These are phyloP conservation scores for Lutjanus campechanus DNA, from an alignment of 2,797 vertebrate genomes.

Conservation along the genomic window DNA sequence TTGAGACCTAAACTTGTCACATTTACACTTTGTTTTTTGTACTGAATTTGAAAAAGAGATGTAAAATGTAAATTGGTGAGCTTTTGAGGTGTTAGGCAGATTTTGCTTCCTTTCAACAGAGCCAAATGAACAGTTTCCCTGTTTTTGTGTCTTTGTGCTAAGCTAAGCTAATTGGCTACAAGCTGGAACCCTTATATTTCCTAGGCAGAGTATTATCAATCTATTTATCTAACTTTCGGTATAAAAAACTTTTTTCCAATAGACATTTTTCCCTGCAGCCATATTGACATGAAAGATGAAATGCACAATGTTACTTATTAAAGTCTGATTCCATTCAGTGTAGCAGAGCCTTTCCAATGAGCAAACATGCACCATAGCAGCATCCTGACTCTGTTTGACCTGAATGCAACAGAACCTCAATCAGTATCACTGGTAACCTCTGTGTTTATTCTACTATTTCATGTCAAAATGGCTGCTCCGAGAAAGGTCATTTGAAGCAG, in stretches of 20 bases:
- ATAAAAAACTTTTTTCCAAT: too few species aligned
- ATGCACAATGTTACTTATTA: too few species aligned
- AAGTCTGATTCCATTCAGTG: too few species aligned
- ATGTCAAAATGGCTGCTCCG: too few species aligned
- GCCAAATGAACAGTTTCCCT: neutral
- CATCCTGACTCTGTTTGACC: too few species aligned
- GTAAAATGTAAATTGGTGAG: neutral
- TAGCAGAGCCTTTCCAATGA: too few species aligned
- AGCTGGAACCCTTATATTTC: constrained; percentile 8
- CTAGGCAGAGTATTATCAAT: neutral
- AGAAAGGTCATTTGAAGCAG: neutral
- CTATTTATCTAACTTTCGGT: neutral
- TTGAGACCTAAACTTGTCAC: neutral
- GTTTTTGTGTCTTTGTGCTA: neutral
- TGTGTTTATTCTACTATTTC: too few species aligned
- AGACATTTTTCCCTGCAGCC: too few species aligned
- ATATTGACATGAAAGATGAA: too few species aligned
- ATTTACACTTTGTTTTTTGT: neutral
- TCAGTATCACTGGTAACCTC: too few species aligned
- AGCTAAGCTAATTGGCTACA: constrained; percentile 7
- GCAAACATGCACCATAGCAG: too few species aligned
- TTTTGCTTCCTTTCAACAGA: neutral
- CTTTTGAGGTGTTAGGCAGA: neutral
- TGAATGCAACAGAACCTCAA: too few species aligned
- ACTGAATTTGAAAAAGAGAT: neutral